Conservation (phyloP, 1,140 invertebrate genomes). For the Drosophila teissieri region DNA sequence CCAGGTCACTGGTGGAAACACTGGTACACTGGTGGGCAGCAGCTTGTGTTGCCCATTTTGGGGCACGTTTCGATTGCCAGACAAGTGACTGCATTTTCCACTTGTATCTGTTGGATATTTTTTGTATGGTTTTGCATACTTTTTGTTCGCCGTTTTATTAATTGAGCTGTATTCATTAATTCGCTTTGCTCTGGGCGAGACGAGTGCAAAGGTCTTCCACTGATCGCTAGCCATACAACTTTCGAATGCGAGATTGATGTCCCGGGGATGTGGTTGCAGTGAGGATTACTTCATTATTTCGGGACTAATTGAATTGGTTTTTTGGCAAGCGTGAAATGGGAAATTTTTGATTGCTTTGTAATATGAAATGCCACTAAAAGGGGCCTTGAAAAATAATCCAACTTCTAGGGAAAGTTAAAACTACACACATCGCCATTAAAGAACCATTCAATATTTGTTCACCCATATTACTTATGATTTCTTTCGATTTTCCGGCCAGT, state of each 20-base stretch:
- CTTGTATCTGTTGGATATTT: constrained; percentile 25
- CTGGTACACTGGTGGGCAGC: constrained; percentile 64
- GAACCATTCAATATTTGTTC: constrained; percentile 4
- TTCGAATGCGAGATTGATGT: constrained; percentile 61
- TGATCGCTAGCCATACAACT: constrained; percentile 63
- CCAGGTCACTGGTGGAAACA: constrained; percentile 63
- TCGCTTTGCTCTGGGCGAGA: constrained; percentile 47
- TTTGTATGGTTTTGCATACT: constrained; percentile 36
- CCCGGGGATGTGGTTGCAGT: constrained; percentile 35
- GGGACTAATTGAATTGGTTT: constrained; percentile 19
- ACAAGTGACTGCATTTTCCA: constrained; percentile 54
- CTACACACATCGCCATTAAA: neutral
- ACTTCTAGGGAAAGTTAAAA: constrained; percentile 10
- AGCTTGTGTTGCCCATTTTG: constrained; percentile 63
- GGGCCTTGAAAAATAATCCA: neutral
- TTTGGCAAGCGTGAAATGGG: constrained; percentile 25
- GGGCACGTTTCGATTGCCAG: constrained; percentile 60
- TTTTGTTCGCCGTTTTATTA: constrained; percentile 59
- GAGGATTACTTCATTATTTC: constrained; percentile 22
- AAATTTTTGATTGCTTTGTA: constrained; percentile 30
- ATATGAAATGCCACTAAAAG: constrained; percentile 18
- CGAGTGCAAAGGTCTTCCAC: constrained; percentile 31
- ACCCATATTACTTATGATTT: constrained; percentile 1
- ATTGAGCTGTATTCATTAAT: constrained; percentile 70
- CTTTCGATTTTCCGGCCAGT: constrained; percentile 40